A percentile compares a stretch with the other conserved stretches of the same genome.
Evolutionary conservation across 2,888 invertebrate genomes (phyloP).

Genomic region (Mesochorus sp.): DNA sequence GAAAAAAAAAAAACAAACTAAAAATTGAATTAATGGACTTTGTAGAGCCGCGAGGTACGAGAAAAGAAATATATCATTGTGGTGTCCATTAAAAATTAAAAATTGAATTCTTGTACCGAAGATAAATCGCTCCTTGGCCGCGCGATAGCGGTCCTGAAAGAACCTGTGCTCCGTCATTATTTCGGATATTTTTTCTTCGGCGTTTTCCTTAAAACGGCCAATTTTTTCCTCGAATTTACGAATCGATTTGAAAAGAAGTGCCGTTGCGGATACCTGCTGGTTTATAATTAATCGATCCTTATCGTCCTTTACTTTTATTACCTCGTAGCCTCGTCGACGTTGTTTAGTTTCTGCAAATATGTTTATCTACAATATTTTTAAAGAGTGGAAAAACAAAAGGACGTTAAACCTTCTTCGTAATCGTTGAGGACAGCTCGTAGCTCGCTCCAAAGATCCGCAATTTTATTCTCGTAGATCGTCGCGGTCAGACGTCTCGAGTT

Average conservation of each 20-base stretch:
- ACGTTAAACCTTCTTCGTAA: conserved; percentile 58
- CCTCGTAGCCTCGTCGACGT: conserved; percentile 67
- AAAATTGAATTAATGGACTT: background rate
- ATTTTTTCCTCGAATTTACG: conserved; percentile 66
- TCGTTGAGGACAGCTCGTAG: conserved; percentile 62
- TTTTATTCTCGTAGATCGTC: conserved; percentile 61
- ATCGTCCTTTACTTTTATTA: conserved; percentile 69
- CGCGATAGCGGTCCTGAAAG: conserved; percentile 66
- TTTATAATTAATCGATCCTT: conserved; percentile 68
- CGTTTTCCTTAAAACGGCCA: background rate
- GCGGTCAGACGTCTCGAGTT: conserved; percentile 63
- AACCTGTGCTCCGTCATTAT: conserved; percentile 66
- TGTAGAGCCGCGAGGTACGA: background rate
- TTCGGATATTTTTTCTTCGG: conserved; percentile 60
- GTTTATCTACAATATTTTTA: background rate
- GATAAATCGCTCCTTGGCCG: conserved; percentile 65
- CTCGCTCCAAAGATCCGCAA: conserved; percentile 63
- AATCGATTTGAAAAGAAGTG: conserved; percentile 66
- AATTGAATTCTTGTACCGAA: conserved; percentile 63
- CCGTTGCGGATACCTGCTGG: conserved; percentile 65
- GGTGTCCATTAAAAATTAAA: background rate
- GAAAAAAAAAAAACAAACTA: background rate
- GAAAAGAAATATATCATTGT: background rate
- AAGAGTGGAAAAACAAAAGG: background rate
- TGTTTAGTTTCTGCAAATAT: conserved; percentile 65